phyloP scores from a whole-genome alignment of 2,113 vertebrate species.

The Phasianus colchicus region DNA sequence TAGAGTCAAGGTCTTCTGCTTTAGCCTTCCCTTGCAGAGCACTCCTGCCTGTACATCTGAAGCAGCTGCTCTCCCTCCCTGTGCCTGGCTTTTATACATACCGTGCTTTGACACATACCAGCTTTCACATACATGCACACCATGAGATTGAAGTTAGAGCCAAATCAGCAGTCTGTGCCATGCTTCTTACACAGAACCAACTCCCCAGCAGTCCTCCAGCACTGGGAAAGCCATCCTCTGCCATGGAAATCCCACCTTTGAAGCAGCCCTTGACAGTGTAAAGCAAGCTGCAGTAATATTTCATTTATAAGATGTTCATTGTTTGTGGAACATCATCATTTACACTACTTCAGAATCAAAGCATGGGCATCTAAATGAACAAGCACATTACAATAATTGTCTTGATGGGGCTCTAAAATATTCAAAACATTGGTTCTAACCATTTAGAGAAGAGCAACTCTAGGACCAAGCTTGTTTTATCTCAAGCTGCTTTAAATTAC shows the following conservation, averaged over 20 bases:
- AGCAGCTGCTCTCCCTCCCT: background rate
- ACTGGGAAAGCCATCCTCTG: background rate
- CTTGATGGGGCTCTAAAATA: background rate
- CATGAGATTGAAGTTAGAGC: background rate
- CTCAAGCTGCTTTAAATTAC: background rate
- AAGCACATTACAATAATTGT: background rate
- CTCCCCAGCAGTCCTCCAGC: background rate
- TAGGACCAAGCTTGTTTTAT: background rate
- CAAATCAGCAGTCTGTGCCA: background rate
- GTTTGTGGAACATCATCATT: background rate
- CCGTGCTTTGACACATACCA: background rate
- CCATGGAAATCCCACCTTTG: background rate
- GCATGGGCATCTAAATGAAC: background rate
- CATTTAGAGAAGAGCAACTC: background rate
- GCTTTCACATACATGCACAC: accelerated
- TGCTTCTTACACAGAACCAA: background rate
- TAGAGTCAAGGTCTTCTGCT: background rate
- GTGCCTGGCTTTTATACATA: background rate
- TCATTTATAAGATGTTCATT: background rate
- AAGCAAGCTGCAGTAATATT: background rate
- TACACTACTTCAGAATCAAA: background rate
- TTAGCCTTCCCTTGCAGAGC: background rate
- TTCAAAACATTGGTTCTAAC: background rate
- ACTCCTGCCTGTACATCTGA: background rate
- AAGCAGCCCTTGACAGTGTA: background rate